These are phyloP conservation scores for Aelia acuminata DNA, from an alignment of 2,888 invertebrate genomes.

Conservation along the genomic window DNA sequence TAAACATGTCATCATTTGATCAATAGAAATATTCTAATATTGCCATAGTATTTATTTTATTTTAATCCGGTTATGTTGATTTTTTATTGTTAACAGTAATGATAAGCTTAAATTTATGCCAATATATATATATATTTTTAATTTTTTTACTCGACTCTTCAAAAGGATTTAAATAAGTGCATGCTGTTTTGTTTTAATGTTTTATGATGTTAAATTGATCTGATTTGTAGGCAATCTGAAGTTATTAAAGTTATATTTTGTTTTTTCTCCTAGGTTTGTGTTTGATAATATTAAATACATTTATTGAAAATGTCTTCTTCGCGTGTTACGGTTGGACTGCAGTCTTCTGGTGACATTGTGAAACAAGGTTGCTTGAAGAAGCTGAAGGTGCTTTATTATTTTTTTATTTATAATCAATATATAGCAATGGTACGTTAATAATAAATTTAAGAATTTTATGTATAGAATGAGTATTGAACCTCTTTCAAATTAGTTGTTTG, in stretches of 20 bases:
- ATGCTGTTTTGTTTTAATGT: background rate
- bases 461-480: background rate
- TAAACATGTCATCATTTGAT: background rate
- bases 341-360: slow-evolving; percentile 73
- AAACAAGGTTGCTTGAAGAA: slow-evolving; percentile 85
- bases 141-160: background rate
- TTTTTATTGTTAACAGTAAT: background rate
- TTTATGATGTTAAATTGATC: background rate
- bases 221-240: background rate
- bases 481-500: no score
- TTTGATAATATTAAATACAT: slow-evolving; percentile 25
- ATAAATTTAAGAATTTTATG: background rate
- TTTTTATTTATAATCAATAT: slow-evolving; percentile 39
- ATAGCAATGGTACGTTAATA: slow-evolving; percentile 34
- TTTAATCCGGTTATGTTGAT: background rate
- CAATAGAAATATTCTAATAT: background rate
- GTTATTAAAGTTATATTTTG: background rate
- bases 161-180: background rate
- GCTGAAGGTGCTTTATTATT: slow-evolving; percentile 73
- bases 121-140: background rate
- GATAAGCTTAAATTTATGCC: no score
- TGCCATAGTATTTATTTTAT: background rate
- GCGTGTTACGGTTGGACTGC: background rate
- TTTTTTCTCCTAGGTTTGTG: background rate
- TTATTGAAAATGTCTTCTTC: slow-evolving; percentile 54